Evolutionary conservation across 2,888 invertebrate species (phyloP), one percentile per base, ranked within the genome.

Genomic region (Nysson spinosus): DNA sequence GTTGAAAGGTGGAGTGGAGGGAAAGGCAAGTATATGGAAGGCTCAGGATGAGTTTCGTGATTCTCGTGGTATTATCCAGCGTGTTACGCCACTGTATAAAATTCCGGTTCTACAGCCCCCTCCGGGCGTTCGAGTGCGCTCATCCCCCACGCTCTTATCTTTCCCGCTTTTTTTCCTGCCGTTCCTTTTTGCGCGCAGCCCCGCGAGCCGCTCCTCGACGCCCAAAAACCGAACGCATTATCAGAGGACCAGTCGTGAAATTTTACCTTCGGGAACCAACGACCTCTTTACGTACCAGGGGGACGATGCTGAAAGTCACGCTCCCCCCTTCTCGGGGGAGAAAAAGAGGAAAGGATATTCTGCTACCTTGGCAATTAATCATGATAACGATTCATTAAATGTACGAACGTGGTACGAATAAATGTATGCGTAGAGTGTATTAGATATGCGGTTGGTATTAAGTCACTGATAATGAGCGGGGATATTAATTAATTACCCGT

Each of bases 31-130:
- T 4, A 14, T 2, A 14, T 47, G 47, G 75, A 52, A 63, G 40
- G 44, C 49, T 61, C 58, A 50, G 40, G 62, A 62, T 47, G 58
- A 67, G 64, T 76, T 77, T 76, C 69, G 69, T 69, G 77, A 77
- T 77, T 64, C 69, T 52, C 58, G 4, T 51, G 28, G 67, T 74
- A 77, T 77, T 78, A 76, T 70, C 67, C 71, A 52, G 75, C 75
- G 78, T 73, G 80, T 85, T 84, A 85, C 84, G 83, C 84, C 84
- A 84, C 80, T 83, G 83, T 79, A 83, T 82, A 81, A 83, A 84
- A 85, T 84, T 85, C 85, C 85, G 85, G 85, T 85, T 85, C 72
- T 80, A 67, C 80, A 75, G 78, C 77, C 76, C 78, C 78, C 76
- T 73, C 65, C 67, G 58, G 58, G 49, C 62, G 56, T 68, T 71